These are phyloP conservation scores for Leuciscus waleckii DNA, from an alignment of 2,797 vertebrate genomes.

Conservation along the genomic window DNA sequence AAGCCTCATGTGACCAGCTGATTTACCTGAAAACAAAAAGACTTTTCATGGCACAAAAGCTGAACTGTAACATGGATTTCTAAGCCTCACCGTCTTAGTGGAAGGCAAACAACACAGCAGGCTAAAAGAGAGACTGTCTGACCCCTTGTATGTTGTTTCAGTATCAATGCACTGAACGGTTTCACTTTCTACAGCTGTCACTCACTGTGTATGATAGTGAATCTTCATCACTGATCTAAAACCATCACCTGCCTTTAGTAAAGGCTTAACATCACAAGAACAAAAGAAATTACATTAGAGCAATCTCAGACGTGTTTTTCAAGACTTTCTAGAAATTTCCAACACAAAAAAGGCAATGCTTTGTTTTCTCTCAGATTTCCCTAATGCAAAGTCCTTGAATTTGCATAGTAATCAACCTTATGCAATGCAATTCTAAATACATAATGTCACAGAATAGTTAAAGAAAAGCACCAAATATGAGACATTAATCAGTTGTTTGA, in stretches of 20 bases:
- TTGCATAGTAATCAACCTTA: conserved; percentile 64
- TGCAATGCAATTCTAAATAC: conserved; percentile 30
- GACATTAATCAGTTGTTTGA: not conserved
- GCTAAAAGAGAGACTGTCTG: conserved; percentile 1
- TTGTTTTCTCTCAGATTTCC: conserved; percentile 65
- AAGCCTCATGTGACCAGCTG: conserved; percentile 46
- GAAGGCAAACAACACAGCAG: conserved; percentile 14
- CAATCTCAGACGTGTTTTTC: not conserved
- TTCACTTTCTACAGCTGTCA: conserved; percentile 40
- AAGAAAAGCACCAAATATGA: not conserved
- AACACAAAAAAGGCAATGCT: conserved; percentile 44
- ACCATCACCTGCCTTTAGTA: conserved; percentile 3
- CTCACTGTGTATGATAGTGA: not conserved
- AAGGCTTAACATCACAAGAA: not conserved
- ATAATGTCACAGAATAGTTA: conserved; percentile 5
- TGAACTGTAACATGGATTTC: conserved; percentile 37
- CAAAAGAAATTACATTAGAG: not conserved
- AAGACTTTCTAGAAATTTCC: conserved; percentile 52
- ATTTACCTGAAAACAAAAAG: conserved; percentile 62
- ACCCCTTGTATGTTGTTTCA: conserved; percentile 26
- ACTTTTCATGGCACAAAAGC: conserved; percentile 62
- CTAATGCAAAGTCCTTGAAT: conserved; percentile 70
- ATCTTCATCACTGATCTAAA: conserved; percentile 25
- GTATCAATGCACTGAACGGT: conserved; percentile 15
- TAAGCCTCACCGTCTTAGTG: not conserved